These are phyloP conservation scores for Carassius carassius DNA, from an alignment of 2,113 vertebrate species.

Conservation along the genomic window DNA sequence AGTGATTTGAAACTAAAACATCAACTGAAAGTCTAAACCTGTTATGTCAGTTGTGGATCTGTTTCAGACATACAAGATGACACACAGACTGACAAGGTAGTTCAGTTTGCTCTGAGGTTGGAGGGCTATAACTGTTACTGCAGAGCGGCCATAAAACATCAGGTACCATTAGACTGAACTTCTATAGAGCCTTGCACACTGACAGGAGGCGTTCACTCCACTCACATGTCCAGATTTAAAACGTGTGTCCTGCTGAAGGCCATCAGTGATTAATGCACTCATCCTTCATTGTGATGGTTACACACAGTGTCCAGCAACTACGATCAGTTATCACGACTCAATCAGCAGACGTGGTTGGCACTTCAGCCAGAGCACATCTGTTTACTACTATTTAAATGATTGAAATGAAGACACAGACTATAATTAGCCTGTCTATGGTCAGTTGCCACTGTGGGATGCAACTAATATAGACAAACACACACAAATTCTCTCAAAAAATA, in stretches of 20 bases:
- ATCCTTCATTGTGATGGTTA: constrained; percentile 29
- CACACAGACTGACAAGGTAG: constrained; percentile 1
- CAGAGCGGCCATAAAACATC: constrained; percentile 40
- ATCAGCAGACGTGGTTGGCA: constrained; percentile 11
- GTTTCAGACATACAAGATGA: constrained; percentile 34
- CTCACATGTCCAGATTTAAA: constrained; percentile 44
- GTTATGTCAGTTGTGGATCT: constrained; percentile 6
- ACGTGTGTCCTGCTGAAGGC: constrained; percentile 1
- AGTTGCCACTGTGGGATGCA: not conserved
- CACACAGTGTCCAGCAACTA: constrained; percentile 16
- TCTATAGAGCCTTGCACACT: not conserved
- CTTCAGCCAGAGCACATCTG: constrained; percentile 7
- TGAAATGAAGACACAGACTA: constrained; percentile 34
- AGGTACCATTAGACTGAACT: constrained; percentile 19
- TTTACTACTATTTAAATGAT: constrained; percentile 34
- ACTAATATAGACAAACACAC: no score
- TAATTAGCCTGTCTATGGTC: constrained; percentile 29
- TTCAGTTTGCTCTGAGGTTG: constrained; percentile 11
- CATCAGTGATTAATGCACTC: constrained; percentile 43
- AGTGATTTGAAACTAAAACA: constrained; percentile 5
- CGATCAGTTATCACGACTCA: constrained; percentile 42
- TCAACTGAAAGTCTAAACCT: not conserved
- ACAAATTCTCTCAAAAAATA: no score
- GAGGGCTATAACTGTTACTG: not conserved
- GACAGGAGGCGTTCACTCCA: not conserved